Base-by-base conservation (phyloP, 1,140 invertebrate genomes). In the Diabrotica undecimpunctata region DNA sequence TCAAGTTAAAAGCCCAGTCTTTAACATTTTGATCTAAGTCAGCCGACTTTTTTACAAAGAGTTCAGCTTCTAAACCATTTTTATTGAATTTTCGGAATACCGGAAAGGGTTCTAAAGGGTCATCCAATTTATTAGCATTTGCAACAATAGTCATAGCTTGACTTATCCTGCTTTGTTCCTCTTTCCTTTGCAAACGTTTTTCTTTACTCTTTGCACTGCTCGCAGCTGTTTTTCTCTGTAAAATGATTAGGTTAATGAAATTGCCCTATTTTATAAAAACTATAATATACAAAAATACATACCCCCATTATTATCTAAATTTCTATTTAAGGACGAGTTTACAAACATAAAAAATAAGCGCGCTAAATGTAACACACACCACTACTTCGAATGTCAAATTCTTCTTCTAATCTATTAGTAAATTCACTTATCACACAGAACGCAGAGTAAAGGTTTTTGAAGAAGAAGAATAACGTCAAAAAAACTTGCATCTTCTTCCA, bases 1-100 rank as follows among this genome's bases (percentile, higher is more conserved):
- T 83, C 12, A 87, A 76, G 70, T 82, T 78, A 66, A 85, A 83
- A 46, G 82, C 80, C 82, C 84, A 85, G 14, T 84, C 72, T 54
- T 72, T 77, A n/a, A 66, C 68, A 36, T 41, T 57, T 58, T 75
- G 73, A 56, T 70, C 72, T 46, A 79, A 68, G 54, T 72, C 62
- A 7, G 57, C 38, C 37, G 68, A 71, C 64, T 64, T 70, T 66
- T 75, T 73, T 13, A 75, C 70, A 62, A 64, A 69, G 7, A 79
- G 66, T 68, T 78, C 72, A 14, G 75, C 78, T 13, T 70, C 68
- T 35, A 81, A 62, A n/a, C 75, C 78, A 72, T 78, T 77, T 55
- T 79, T 79, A 55, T 75, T 75, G 67, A 72, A 81, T 58, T 75
- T 78, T 55, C 72, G 64, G 70, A 80, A 81, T 54, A 77, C 76